Base-by-base conservation (phyloP, 2,888 invertebrate genomes). In the Eupeodes luniger region DNA sequence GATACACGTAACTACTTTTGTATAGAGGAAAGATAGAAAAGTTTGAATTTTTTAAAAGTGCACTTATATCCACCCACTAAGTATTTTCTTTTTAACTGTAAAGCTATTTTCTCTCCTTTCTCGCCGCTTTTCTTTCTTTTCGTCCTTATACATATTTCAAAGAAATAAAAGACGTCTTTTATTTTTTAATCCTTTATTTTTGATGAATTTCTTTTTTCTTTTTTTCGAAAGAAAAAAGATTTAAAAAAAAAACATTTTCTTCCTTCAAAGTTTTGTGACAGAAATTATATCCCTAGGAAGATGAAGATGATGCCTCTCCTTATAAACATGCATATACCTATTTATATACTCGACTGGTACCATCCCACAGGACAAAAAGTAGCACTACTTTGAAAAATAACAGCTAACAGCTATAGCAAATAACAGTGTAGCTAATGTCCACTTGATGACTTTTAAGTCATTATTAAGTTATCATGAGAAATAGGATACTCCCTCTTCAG, bases 361-460 rank as follows among this genome's bases (percentile, higher is more conserved):
- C 51, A 36, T 57, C 27, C 34, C 36, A 64, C 34, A 53, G 40
- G 19, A 53, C 9, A 19, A 40, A 27, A 19, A 19, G 40, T 47
- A 14, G 9, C n/a, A 12, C 10, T 47, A n/a, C 47, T 47, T 47
- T 5, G 27, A 5, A 75, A 16, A 64, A 51, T 12, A 70, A 55
- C 19, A 55, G 36, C 64, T 10, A 44, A 19, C 61, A 66, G 40
- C 27, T 34, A 14, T 64, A 64, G 70, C 70, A 81, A 85, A 81
- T 78, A 81, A 74, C 49, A 47, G 67, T 77, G 62, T 61, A 72
- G 59, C 83, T 78, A 83, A 87, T 83, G 87, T 83, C 83, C 83
- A 80, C 76, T 83, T 87, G 80, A 87, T 83, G 87, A 77, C 80
- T 83, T 80, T 87, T 61, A 77, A 67, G 80, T 83, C 83, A 87